Percentiles rank a stretch among this genome's conserved stretches.
Evolutionary conservation across 2,797 vertebrate species (phyloP).

Genomic region (Nasua narica): DNA sequence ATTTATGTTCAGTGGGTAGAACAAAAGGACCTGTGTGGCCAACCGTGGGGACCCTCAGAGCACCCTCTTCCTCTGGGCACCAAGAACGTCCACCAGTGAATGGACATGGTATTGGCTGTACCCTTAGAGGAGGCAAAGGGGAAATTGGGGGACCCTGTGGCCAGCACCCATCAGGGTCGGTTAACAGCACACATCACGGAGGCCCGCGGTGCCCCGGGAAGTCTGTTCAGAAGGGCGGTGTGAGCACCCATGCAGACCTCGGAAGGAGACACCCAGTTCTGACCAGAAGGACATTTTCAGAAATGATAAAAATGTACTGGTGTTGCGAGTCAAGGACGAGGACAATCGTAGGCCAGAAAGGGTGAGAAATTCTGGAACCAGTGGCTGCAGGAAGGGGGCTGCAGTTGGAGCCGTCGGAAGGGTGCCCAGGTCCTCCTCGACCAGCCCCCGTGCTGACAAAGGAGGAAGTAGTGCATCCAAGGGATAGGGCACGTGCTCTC

Average conservation of each 20-base stretch:
- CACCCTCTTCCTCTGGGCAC: accelerated
- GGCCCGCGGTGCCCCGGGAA: accelerated
- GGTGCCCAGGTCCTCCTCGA: neutral
- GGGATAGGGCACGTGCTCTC: accelerated
- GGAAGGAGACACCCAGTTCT: neutral
- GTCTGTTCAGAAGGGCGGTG: too few species aligned
- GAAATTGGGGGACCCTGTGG: accelerated
- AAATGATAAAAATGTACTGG: accelerated
- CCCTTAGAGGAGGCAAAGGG: neutral
- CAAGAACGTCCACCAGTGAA: neutral
- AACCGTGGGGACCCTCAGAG: accelerated
- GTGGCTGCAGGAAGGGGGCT: neutral
- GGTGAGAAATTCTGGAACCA: neutral
- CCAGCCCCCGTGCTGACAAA: too few species aligned
- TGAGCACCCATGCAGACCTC: accelerated
- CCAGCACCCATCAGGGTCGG: neutral
- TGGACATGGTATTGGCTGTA: accelerated
- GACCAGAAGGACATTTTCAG: neutral
- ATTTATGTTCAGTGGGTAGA: neutral
- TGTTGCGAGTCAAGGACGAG: neutral
- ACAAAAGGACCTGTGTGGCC: accelerated
- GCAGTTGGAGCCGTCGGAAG: neutral
- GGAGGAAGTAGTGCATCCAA: accelerated
- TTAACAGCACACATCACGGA: accelerated
- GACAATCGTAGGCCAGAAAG: neutral